Percentiles rank a stretch among this genome's conserved stretches.
These are phyloP conservation scores for Spatula versicolor DNA, from an alignment of 2,797 vertebrate genomes.

Conservation along the genomic window DNA sequence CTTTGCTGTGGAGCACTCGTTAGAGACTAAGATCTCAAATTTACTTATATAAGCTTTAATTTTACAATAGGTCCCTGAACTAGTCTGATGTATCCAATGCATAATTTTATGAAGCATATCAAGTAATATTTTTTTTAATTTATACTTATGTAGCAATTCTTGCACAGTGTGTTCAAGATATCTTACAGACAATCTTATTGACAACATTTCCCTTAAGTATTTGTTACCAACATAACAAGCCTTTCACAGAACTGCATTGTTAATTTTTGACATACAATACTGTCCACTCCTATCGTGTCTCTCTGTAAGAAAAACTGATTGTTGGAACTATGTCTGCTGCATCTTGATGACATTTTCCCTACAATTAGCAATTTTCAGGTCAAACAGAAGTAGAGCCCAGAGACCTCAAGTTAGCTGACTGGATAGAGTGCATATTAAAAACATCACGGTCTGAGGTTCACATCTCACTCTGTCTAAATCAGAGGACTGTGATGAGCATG, in stretches of 20 bases:
- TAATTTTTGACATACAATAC: not conserved
- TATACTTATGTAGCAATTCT: not conserved
- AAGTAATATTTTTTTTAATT: not conserved
- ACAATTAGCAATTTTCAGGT: not conserved
- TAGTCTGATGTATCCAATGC: not conserved
- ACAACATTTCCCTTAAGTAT: not conserved
- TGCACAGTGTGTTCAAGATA: not conserved
- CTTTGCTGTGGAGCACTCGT: not conserved
- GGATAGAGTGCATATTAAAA: not conserved
- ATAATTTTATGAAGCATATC: not conserved
- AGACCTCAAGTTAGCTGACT: not conserved
- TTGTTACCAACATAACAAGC: not conserved
- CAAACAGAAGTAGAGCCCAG: not conserved
- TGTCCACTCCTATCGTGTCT: not conserved
- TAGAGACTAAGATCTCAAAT: not conserved
- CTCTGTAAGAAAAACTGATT: not conserved
- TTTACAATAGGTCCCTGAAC: not conserved
- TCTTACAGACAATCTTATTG: not conserved
- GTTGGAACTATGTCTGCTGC: not conserved
- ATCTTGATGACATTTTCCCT: not conserved
- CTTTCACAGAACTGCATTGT: not conserved
- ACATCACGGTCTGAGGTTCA: accelerated
- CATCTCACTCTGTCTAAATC: not conserved
- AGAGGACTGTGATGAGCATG: not conserved
- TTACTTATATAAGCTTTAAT: not conserved